Conservation (phyloP, 1,140 invertebrate genomes). For the Ptiloglossa arizonensis region DNA sequence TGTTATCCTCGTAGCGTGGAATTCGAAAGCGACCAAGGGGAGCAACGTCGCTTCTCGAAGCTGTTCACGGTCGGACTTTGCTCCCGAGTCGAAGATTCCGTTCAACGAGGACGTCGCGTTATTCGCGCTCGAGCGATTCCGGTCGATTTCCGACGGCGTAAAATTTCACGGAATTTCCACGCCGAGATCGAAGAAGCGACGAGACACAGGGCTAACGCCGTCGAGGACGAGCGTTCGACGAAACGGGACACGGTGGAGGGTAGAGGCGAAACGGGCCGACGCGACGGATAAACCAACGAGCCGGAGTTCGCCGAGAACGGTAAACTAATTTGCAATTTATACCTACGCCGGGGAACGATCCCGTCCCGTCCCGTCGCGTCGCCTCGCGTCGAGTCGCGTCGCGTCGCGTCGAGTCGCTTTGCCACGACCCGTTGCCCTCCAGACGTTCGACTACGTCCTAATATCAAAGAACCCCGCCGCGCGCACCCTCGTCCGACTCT, state of each 20-base stretch:
- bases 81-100: slow-evolving; percentile 10
- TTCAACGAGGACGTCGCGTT: not conserved
- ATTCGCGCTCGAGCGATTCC: slow-evolving; percentile 16
- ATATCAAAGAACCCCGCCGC: slow-evolving; percentile 34
- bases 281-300: slow-evolving; percentile 57
- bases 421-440: slow-evolving; percentile 1
- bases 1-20: too few species aligned
- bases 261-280: slow-evolving; percentile 7
- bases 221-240: too few species aligned
- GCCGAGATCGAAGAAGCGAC: not conserved
- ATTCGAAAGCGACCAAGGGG: too few species aligned
- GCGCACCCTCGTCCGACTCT: not conserved
- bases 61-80: not conserved
- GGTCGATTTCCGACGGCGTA: not conserved
- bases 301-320: slow-evolving; percentile 39
- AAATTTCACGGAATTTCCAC: slow-evolving; percentile 7
- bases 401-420: slow-evolving; percentile 2
- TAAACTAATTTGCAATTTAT: slow-evolving; percentile 67
- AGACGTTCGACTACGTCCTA: slow-evolving; percentile 19
- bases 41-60: not conserved
- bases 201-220: too few species aligned
- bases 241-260: not conserved
- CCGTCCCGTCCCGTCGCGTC: not conserved
- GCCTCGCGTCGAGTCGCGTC: too few species aligned
- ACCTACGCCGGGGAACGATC: slow-evolving; percentile 34